A percentile compares a stretch with the other conserved stretches of the same genome.
Evolutionary conservation across 2,888 invertebrate species (phyloP).

Genomic region (Zygaena filipendulae): DNA sequence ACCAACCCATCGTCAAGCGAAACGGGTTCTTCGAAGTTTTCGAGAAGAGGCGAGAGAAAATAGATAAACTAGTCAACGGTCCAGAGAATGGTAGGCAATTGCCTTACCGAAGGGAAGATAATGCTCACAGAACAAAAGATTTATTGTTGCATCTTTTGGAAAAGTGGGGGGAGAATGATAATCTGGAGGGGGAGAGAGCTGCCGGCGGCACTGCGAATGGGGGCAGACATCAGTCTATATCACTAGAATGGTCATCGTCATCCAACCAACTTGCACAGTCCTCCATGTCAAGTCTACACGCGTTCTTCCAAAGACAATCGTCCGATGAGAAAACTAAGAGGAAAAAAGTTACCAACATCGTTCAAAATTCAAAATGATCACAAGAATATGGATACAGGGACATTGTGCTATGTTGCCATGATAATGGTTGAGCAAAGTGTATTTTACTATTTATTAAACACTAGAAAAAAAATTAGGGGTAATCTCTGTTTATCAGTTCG

Average conservation of each 20-base stretch:
- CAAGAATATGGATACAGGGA: conserved; percentile 28
- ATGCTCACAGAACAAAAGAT: conserved; percentile 80
- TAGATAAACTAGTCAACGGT: conserved; percentile 53
- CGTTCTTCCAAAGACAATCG: conserved; percentile 78
- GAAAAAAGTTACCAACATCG: conserved; percentile 39
- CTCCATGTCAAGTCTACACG: conserved; percentile 83
- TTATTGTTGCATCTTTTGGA: conserved; percentile 78
- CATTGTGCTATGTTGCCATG: conserved; percentile 60
- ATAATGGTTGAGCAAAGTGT: not conserved
- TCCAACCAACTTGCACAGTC: conserved; percentile 78
- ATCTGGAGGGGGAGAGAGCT: conserved; percentile 53
- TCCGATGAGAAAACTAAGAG: conserved; percentile 54
- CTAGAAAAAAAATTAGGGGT: too few relatives aligned
- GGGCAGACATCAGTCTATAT: conserved; percentile 75
- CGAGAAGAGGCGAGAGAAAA: conserved; percentile 50
- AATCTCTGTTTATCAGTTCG: too few relatives aligned
- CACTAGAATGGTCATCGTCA: conserved; percentile 79
- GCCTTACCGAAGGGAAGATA: conserved; percentile 63
- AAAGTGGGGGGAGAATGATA: conserved; percentile 77
- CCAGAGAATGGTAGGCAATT: conserved; percentile 47
- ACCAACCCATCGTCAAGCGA: conserved; percentile 69
- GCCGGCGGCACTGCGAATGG: conserved; percentile 61
- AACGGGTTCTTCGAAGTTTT: conserved; percentile 64
- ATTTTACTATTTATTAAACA: too few relatives aligned
- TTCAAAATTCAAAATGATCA: conserved; percentile 30